phyloP scores from a whole-genome alignment of 2,113 vertebrate species.

The Otocyon megalotis region DNA sequence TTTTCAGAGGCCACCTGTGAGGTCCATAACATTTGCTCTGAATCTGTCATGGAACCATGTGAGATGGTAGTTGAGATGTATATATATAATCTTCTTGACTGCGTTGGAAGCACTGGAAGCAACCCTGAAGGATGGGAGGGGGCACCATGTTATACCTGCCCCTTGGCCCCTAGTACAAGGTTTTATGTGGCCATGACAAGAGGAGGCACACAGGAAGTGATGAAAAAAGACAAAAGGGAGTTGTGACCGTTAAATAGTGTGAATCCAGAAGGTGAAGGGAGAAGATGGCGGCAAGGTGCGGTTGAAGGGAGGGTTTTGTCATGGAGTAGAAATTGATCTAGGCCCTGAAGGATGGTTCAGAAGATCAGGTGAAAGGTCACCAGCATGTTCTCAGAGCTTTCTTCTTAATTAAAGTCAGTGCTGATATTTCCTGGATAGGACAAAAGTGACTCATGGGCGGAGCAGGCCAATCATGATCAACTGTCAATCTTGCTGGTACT shows the following conservation, averaged over 20 bases:
- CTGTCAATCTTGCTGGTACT: not conserved
- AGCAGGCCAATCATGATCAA: not conserved
- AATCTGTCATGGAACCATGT: not conserved
- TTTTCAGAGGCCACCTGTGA: not conserved
- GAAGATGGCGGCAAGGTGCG: not conserved
- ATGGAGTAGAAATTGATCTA: not conserved
- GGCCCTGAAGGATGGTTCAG: not conserved
- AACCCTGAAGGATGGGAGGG: not conserved
- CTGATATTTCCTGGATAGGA: not conserved
- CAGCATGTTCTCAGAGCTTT: not conserved
- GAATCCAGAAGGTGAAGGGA: accelerated
- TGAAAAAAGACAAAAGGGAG: not conserved
- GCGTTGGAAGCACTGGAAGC: not conserved
- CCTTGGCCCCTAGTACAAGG: not conserved
- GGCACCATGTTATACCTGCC: accelerated
- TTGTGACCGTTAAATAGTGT: accelerated
- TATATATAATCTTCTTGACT: accelerated
- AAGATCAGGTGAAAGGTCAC: not conserved
- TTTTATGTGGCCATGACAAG: not conserved
- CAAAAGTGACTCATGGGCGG: too few relatives aligned
- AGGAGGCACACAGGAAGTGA: too few relatives aligned
- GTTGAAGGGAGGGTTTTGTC: not conserved
- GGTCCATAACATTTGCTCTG: not conserved
- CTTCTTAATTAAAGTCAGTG: not conserved
- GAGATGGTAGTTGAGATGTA: not conserved